phyloP scores from a whole-genome alignment of 2,888 invertebrate genomes.

The Sipha maydis region DNA sequence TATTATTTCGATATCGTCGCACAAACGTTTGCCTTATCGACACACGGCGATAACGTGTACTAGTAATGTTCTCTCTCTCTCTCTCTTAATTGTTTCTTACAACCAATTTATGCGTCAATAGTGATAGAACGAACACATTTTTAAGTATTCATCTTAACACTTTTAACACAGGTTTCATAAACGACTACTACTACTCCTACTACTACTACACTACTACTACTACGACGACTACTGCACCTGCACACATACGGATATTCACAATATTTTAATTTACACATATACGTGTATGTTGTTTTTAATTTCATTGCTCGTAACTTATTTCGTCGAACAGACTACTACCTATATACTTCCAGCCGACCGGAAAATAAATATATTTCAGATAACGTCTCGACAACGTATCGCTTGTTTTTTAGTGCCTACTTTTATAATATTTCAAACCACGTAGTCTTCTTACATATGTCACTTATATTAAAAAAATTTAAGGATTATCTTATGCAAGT shows the following conservation, averaged over 20 bases:
- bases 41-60: too few relatives aligned
- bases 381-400: not conserved
- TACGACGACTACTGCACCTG: not conserved
- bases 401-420: not conserved
- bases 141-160: not conserved
- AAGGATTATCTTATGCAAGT: not conserved
- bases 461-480: conserved; percentile 8
- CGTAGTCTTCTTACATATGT: not conserved
- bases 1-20: too few relatives aligned
- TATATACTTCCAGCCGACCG: not conserved
- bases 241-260: too few relatives aligned
- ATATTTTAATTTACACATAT: too few relatives aligned
- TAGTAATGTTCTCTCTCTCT: too few relatives aligned
- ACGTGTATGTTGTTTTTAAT: not conserved
- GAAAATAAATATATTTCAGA: conserved; percentile 24
- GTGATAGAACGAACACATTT: not conserved
- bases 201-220: not conserved
- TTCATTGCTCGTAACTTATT: not conserved
- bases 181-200: too few relatives aligned
- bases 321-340: not conserved
- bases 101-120: too few relatives aligned
- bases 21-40: too few relatives aligned
- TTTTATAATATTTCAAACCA: not conserved
- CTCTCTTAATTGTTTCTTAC: too few relatives aligned
- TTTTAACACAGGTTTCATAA: too few relatives aligned